Conservation (phyloP, 2,797 vertebrate genomes). For the Paedocypris micromegethes region DNA sequence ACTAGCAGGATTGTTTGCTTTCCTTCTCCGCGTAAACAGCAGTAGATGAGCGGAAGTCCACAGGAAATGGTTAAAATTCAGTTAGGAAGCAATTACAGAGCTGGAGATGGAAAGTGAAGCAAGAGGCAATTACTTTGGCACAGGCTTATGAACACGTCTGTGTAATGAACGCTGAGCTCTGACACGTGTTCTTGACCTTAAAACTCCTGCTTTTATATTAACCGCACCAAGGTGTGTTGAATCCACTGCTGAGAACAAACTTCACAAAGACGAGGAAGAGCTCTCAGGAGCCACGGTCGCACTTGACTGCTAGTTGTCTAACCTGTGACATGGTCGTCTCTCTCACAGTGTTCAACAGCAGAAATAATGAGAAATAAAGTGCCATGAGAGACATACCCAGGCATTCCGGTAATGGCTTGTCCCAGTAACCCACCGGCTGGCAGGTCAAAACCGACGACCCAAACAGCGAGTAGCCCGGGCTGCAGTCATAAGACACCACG, state of each 20-base stretch:
- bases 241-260: not conserved
- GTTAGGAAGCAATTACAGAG: constrained; percentile 35
- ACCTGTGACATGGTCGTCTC: constrained; percentile 9
- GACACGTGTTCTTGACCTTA: constrained; percentile 19
- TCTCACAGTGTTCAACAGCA: not conserved
- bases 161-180: constrained; percentile 8
- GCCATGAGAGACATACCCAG: constrained; percentile 73
- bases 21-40: constrained; percentile 7
- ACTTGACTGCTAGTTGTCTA: not conserved
- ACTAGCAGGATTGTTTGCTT: constrained; percentile 10
- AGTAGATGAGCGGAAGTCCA: not conserved
- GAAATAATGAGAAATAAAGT: constrained; percentile 21
- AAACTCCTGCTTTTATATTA: constrained; percentile 1
- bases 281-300: not conserved
- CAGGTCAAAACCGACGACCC: constrained; percentile 93
- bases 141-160: constrained; percentile 30
- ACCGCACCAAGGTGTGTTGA: not conserved
- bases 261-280: not conserved
- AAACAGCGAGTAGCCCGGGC: constrained; percentile 92
- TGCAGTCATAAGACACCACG: constrained; percentile 95
- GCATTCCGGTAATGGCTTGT: constrained; percentile 94
- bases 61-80: constrained; percentile 14
- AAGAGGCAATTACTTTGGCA: constrained; percentile 33
- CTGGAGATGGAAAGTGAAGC: constrained; percentile 15
- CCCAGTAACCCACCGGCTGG: constrained; percentile 91